These are phyloP conservation scores for Drosophila niveifrons DNA, from an alignment of 2,888 invertebrate species.

Conservation along the genomic window DNA sequence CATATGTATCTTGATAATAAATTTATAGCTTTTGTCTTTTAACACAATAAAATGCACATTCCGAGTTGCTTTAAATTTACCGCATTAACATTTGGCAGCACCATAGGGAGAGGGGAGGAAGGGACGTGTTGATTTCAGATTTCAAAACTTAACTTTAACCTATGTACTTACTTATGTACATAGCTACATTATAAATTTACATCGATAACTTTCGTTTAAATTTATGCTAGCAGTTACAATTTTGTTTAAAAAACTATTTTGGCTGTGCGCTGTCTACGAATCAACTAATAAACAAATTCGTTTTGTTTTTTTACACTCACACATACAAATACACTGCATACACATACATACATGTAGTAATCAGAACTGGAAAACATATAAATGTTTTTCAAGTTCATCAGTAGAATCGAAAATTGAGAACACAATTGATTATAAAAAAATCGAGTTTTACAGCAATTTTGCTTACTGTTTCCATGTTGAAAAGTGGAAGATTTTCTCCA, in stretches of 20 bases:
- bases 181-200: conserved; percentile 25
- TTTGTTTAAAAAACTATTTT: conserved; percentile 51
- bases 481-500: too few species aligned
- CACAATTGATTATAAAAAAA: neutral
- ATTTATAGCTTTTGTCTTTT: conserved; percentile 46
- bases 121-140: conserved; percentile 18
- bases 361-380: conserved; percentile 38
- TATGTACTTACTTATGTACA: conserved; percentile 15
- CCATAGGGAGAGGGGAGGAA: conserved; percentile 40
- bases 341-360: conserved; percentile 16
- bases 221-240: conserved; percentile 56
- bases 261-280: conserved; percentile 55
- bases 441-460: too few species aligned
- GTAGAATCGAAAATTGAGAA: neutral
- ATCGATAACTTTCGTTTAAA: conserved; percentile 42
- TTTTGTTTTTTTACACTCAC: conserved; percentile 42
- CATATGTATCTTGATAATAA: conserved; percentile 64
- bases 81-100: conserved; percentile 60
- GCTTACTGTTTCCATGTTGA: too few species aligned
- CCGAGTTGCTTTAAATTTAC: conserved; percentile 35
- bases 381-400: conserved; percentile 5
- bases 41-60: conserved; percentile 64
- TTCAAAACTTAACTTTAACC: conserved; percentile 32
- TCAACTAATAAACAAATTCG: conserved; percentile 40
- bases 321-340: conserved; percentile 14